phyloP scores from a whole-genome alignment of 1,140 invertebrate species.

The Pararge aegeria region DNA sequence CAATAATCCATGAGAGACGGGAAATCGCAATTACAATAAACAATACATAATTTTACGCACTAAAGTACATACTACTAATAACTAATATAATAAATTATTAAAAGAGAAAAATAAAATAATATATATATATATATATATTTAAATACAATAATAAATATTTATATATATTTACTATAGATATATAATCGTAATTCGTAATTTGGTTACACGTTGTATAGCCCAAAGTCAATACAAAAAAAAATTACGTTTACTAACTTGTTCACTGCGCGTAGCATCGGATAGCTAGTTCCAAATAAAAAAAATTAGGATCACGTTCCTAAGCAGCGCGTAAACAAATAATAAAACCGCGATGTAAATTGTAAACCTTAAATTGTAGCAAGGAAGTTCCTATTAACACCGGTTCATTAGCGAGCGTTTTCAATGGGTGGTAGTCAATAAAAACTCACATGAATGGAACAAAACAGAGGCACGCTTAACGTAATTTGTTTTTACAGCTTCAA shows the following conservation, averaged over 20 bases:
- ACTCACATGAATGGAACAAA: conserved; percentile 13
- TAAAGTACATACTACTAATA: no score
- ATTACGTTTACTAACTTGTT: background rate
- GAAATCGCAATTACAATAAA: no score
- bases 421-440: conserved; percentile 17
- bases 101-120: no score
- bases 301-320: conserved; percentile 5
- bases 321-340: conserved; percentile 12
- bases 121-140: no score
- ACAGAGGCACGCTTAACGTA: conserved; percentile 6
- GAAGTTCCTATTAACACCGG: conserved; percentile 13
- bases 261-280: background rate
- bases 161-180: no score
- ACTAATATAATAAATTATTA: no score
- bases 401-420: conserved; percentile 11
- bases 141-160: no score
- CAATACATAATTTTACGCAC: no score
- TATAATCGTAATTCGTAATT: no score
- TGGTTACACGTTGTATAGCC: no score
- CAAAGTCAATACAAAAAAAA: background rate
- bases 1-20: no score
- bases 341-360: background rate
- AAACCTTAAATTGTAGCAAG: conserved; percentile 7
- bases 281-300: background rate
- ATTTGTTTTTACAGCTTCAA: conserved; percentile 9